Evolutionary conservation across 2,888 invertebrate genomes (phyloP).

Genomic region (Helicoverpa assulta): DNA sequence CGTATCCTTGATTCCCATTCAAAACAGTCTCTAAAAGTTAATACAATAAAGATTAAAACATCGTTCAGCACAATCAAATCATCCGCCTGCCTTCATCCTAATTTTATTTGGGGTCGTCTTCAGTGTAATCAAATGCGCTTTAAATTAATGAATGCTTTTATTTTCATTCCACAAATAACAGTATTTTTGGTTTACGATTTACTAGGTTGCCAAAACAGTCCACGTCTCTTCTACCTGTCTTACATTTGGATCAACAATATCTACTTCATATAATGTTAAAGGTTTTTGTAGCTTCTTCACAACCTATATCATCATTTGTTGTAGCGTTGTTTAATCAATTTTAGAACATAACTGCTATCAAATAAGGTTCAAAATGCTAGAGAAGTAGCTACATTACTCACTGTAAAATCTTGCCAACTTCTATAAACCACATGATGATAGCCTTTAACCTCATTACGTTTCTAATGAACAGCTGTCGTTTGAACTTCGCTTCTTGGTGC

Average conservation of each 20-base stretch:
- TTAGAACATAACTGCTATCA: too few species aligned
- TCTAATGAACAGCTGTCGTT: constrained; percentile 97
- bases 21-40: constrained; percentile 95
- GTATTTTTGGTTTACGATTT: too few species aligned
- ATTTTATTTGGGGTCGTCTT: too few species aligned
- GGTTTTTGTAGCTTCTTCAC: too few species aligned
- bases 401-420: constrained; percentile 97
- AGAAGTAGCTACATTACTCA: constrained; percentile 84
- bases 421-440: constrained; percentile 96
- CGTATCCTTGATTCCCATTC: constrained; percentile 98
- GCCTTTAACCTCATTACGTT: constrained; percentile 98
- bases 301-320: too few species aligned
- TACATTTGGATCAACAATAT: background rate
- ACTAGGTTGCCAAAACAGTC: background rate
- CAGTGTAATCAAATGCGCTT: too few species aligned
- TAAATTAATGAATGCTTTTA: too few species aligned
- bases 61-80: too few species aligned
- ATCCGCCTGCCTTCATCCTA: too few species aligned
- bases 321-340: too few species aligned
- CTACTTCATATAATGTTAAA: background rate
- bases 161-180: too few species aligned
- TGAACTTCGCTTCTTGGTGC: constrained; percentile 98
- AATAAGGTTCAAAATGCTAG: too few species aligned
- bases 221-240: background rate
- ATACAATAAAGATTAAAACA: background rate